Base-by-base conservation (phyloP, 2,888 invertebrate genomes). In the Nephrotoma appendiculata region DNA sequence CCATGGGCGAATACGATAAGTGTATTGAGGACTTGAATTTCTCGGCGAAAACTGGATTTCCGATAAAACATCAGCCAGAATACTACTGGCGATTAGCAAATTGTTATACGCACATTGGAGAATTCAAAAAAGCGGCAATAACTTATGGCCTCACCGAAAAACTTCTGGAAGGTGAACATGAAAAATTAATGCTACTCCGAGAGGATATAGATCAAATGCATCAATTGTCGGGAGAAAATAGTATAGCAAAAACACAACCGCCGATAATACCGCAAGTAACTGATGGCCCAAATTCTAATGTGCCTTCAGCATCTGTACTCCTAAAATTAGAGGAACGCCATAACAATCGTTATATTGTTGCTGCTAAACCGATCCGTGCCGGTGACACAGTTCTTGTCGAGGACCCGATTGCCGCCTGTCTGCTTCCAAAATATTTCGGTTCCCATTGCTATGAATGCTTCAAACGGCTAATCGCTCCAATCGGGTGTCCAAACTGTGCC, bases 391-490 rank as follows among this genome's bases (percentile, higher is more conserved):
- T 97, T 12, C 92, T 96, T 0, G 93, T 94, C 1, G 97, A 97
- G 90, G 91, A 92, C 45, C 96, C 97, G 0, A 94, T 95, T 88
- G 96, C 95, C 0, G 94, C 96, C 0, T 95, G 95, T 89, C 92
- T 97, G 0, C 91, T 96, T 12, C 94, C 95, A 0, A 95, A 95
- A 88, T 94, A 93, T 90, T 95, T 94, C 90, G 96, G 96, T 2
- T 94, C 95, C 1, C 95, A 96, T 90, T 97, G 97, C 89, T 94
- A 95, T 88, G 94, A 96, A 90, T 97, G 97, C 90, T 96, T 96
- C 89, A 92, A 93, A 89, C 94, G 95, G 96, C 96, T 95, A 85
- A 91, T 92, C 87, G 94, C 95, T 0, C 95, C 96, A 0, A 92
- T 96, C 6, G 95, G 95, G 88, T 97, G 97, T 89, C 92, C 94